phyloP scores from a whole-genome alignment of 2,888 invertebrate genomes.

The Pasiphila rectangulata region DNA sequence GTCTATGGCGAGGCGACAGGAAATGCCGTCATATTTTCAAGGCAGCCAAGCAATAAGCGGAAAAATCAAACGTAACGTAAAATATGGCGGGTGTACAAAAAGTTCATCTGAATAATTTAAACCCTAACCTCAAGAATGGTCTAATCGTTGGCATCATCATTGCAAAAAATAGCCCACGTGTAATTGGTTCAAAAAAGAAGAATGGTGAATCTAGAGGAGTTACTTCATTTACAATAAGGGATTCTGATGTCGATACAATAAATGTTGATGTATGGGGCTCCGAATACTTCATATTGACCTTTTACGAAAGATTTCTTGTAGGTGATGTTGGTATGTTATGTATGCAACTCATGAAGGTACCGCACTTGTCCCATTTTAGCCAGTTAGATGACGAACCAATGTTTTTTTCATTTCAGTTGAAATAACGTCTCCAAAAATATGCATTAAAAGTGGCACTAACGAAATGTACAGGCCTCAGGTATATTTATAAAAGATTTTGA shows the following conservation, averaged over 20 bases:
- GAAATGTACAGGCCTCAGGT: constrained; percentile 84
- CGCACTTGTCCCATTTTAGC: background rate
- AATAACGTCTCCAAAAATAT: constrained; percentile 84
- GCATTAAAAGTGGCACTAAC: constrained; percentile 76
- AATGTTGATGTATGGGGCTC: constrained; percentile 90
- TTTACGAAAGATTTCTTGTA: constrained; percentile 83
- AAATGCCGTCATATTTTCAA: background rate
- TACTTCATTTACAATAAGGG: constrained; percentile 88
- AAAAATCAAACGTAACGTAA: background rate
- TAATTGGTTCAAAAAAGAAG: constrained; percentile 73
- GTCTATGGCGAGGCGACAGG: background rate
- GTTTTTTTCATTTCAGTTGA: constrained; percentile 77
- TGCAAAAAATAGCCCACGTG: constrained; percentile 82
- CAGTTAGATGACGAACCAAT: background rate
- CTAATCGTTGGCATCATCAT: constrained; percentile 82
- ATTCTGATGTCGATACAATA: constrained; percentile 85
- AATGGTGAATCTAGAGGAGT: constrained; percentile 83
- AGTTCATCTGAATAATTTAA: constrained; percentile 63
- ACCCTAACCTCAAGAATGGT: constrained; percentile 65
- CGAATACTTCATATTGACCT: constrained; percentile 81
- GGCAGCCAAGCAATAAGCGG: background rate
- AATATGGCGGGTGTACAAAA: constrained; percentile 73
- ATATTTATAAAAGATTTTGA: background rate
- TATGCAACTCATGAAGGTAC: no score
- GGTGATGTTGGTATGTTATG: constrained; percentile 88